Base-by-base conservation (phyloP, 2,797 vertebrate genomes). In the Siniperca undulata region DNA sequence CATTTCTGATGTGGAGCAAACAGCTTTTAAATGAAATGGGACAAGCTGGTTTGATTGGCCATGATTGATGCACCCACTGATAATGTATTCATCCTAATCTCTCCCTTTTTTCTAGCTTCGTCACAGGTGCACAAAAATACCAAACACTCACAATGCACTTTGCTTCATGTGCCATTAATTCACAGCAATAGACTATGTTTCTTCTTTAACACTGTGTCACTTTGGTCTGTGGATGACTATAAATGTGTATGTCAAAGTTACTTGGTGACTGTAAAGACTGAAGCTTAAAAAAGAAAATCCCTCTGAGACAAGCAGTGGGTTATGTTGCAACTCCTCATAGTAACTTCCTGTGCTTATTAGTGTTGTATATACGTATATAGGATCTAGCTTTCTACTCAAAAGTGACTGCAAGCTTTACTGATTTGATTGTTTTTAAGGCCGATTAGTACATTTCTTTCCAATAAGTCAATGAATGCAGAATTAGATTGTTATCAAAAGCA, bases 331-430 rank as follows among this genome's bases (percentile, higher is more conserved):
- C 80, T 80, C 22, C 38, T 81, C 58, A 58, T 24, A 36, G 64
- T 68, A 40, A 53, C 59, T 87, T 89, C 87, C 85, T 83, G 81
- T 77, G 22, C 60, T 71, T 74, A 71, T 65, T 64, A 24, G 3
- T 7, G 59, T 16, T 20, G 53, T 20, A 42, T 24, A 42, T 46
- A 53, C 17, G 10, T n/a, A 4, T 44, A 42, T 6, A 59, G 36
- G 59, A 64, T 64, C 24, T 3, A 61, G 19, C 24, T 48, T n/a
- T 76, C 44, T 8, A 17, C 62, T 82, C 36, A n/a, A 50, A 52
- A 13, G 38, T 60, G 2, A 67, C 24, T 44, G 19, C 46, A 69
- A 3, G 7, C 12, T 42, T 34, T 22, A 69, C n/a, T 50, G 34
- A 20, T 59, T 65, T 27, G 36, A 46, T 24, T 64, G 14, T 48